Base-by-base conservation (phyloP, 1,140 invertebrate species). In the Notospermus geniculatus region DNA sequence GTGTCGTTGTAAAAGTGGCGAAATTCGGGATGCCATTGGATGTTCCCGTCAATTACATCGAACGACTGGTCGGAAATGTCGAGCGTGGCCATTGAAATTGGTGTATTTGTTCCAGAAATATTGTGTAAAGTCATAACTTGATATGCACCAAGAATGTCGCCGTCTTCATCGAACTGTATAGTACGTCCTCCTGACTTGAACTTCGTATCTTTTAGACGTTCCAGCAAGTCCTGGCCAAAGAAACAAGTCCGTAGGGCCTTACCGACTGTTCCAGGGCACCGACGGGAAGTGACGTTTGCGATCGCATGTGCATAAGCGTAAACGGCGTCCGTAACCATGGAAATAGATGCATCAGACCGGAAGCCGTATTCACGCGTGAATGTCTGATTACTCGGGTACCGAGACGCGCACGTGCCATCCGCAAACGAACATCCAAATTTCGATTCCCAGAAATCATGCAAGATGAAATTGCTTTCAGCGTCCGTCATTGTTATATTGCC, bases 341-440 rank as follows among this genome's bases (percentile, higher is more conserved):
- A 50, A 50, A 50, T n/a, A 27, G 46, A 50, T 9, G n/a, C n/a
- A 50, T 50, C 46, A 27, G 19, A 23, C 4, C 25, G 25, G 46
- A 50, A 50, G 25, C 46, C 46, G 15, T 36, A 36, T 15, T 4
- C 32, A 7, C 5, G 32, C 32, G 32, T 36, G 32, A 36, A 36
- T 7, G 32, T 36, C 19, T 27, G 46, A 50, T 9, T 23, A 23
- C 25, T 27, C 19, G n/a, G 19, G 46, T 50, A 50, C n/a, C n/a
- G 5, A n/a, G 46, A 50, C 25, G 46, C 4, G n/a, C 46, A 50
- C 19, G 46, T 50, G 25, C 25, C 25, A n/a, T 50, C n/a, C 4
- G 46, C 46, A 27, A 50, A 50, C 46, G 46, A 50, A 27, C 46
- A 50, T 9, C 25, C 46, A 50, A 50, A 50, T 50, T 50, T 50